Evolutionary conservation across 2,888 invertebrate genomes (phyloP).

Genomic region (Flexamia atlantica): DNA sequence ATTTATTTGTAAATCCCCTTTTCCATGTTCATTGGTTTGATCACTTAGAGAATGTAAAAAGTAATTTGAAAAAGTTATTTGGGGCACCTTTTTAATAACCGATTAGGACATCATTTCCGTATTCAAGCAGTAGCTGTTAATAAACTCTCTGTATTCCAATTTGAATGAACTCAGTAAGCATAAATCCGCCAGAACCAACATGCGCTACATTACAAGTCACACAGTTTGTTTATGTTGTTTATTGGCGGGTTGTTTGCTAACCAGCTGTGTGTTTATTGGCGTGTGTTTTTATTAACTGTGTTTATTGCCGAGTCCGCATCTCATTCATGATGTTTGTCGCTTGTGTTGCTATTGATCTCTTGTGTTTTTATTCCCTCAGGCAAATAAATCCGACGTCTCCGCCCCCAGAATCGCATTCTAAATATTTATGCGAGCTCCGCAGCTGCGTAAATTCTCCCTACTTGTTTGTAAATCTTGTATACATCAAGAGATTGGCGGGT

Average conservation of each 20-base stretch:
- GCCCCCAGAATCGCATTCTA: conserved; percentile 30
- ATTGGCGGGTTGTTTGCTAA: neutral
- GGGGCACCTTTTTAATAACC: too few species aligned
- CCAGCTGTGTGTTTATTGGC: neutral
- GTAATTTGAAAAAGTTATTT: too few species aligned
- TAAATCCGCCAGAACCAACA: neutral
- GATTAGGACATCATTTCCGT: too few species aligned
- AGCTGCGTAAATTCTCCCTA: conserved; percentile 29
- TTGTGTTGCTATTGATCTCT: conserved; percentile 44
- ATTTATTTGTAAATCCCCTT: too few species aligned
- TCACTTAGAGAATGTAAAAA: too few species aligned
- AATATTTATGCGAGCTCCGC: conserved; percentile 36
- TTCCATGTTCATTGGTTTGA: too few species aligned
- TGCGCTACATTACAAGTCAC: conserved; percentile 2
- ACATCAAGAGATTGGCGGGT: neutral
- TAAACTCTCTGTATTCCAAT: too few species aligned
- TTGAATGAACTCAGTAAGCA: too few species aligned
- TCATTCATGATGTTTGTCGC: conserved; percentile 34
- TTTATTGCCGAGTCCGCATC: conserved; percentile 35
- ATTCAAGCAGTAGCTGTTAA: too few species aligned
- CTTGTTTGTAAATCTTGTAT: conserved; percentile 35
- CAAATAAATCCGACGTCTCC: conserved; percentile 28
- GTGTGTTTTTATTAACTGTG: conserved; percentile 44
- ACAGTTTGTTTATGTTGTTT: conserved; percentile 22
- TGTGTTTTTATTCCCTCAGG: conserved; percentile 33